These are phyloP conservation scores for Toxonevra muliebris DNA, from an alignment of 2,888 invertebrate species.

Conservation along the genomic window DNA sequence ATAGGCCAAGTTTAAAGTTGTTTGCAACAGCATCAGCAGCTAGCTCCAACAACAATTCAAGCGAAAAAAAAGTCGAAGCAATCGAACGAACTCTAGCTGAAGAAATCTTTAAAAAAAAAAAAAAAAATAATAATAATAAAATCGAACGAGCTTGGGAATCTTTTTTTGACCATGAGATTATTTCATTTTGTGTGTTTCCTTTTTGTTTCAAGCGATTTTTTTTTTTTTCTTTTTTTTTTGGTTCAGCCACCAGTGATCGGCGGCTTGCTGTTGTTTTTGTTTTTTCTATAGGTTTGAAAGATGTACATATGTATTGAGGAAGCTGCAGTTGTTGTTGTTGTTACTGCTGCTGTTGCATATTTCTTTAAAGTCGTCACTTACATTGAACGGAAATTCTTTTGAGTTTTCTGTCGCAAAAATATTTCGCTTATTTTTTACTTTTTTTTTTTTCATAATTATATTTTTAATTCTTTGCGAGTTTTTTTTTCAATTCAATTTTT, in stretches of 20 bases:
- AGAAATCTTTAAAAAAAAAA: neutral
- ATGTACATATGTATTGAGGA: neutral
- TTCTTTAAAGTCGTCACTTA: slow-evolving; percentile 7
- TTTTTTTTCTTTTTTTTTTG: too few species aligned
- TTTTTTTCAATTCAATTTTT: neutral
- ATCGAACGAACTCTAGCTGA: neutral
- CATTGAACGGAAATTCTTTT: slow-evolving; percentile 16
- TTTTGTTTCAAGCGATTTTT: slow-evolving; percentile 51
- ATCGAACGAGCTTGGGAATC: slow-evolving; percentile 58
- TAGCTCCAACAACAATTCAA: neutral
- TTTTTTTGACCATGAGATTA: slow-evolving; percentile 51
- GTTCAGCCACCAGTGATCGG: slow-evolving; percentile 38
- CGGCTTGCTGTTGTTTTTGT: slow-evolving; percentile 8
- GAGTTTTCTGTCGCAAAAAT: neutral
- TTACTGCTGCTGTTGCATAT: slow-evolving; percentile 7
- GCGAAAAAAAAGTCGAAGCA: too few species aligned
- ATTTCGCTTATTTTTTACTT: neutral
- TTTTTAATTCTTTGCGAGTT: neutral
- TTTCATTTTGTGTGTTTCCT: slow-evolving; percentile 44
- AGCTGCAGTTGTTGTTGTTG: slow-evolving; percentile 8
- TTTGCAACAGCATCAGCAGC: slow-evolving; percentile 27
- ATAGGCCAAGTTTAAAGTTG: slow-evolving; percentile 25
- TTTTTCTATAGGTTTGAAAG: neutral
- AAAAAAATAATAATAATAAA: slow-evolving; percentile 31
- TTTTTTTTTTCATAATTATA: neutral